Evolutionary conservation across 2,797 vertebrate genomes (phyloP).

Genomic region (Xenopus petersii): DNA sequence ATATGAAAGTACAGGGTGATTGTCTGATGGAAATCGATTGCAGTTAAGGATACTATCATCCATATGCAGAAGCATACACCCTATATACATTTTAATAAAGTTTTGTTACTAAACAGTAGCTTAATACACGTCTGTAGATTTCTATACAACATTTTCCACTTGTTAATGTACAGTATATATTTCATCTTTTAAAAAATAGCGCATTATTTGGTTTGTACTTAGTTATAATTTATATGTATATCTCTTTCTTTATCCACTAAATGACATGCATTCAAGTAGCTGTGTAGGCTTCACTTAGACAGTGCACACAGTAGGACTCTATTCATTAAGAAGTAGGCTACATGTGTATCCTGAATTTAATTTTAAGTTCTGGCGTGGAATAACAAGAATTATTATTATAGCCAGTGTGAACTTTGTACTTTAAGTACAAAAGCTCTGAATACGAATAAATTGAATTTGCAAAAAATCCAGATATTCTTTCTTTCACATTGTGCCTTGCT

Average conservation of each 20-base stretch:
- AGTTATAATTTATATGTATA: constrained; percentile 19
- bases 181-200: background rate
- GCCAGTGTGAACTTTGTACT: constrained; percentile 54
- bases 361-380: constrained; percentile 36
- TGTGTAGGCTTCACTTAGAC: constrained; percentile 29
- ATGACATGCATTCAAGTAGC: constrained; percentile 21
- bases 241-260: constrained; percentile 13
- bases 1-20: too few species aligned
- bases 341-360: constrained; percentile 27
- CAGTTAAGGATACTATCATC: too few species aligned
- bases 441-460: constrained; percentile 44
- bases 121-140: too few species aligned
- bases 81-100: too few species aligned
- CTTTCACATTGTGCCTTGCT: constrained; percentile 53
- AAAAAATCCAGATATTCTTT: constrained; percentile 33
- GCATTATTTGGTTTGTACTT: background rate
- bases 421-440: constrained; percentile 39
- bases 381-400: constrained; percentile 50
- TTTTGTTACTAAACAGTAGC: too few species aligned
- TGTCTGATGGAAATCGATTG: too few species aligned
- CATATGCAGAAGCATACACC: too few species aligned
- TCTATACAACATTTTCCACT: too few species aligned
- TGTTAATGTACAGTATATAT: too few species aligned
- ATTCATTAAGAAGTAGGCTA: constrained; percentile 41
- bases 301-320: constrained; percentile 21